Evolutionary conservation across 53 echinoderm and acorn worm species (phyloP).

Genomic region (Paelopatides confundens): DNA sequence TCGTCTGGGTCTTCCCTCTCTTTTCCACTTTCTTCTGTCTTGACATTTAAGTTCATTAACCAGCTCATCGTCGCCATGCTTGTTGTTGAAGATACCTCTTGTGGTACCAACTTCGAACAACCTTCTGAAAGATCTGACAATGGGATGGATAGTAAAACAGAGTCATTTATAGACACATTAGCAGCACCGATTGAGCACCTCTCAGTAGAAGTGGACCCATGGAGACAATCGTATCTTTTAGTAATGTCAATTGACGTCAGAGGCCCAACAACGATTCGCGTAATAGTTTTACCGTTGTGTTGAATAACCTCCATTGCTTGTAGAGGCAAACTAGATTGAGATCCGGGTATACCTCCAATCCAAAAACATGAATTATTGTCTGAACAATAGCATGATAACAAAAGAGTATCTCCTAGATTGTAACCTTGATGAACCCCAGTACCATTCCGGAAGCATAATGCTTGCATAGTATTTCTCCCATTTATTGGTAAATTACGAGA

Average conservation of each 20-base stretch:
- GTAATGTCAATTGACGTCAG: neutral
- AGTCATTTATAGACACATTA: neutral
- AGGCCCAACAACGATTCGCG: neutral
- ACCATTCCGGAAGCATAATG: neutral
- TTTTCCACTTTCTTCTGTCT: neutral
- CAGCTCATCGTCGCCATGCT: neutral
- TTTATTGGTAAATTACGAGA: neutral
- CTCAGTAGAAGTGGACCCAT: neutral
- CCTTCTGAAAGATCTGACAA: neutral
- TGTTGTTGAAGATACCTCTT: neutral
- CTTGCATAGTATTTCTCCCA: neutral
- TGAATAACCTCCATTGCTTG: neutral
- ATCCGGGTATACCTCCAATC: neutral
- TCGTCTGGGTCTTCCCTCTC: neutral
- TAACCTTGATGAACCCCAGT: neutral
- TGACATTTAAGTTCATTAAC: neutral
- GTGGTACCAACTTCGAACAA: neutral
- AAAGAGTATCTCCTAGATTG: neutral
- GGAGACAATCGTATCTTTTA: neutral
- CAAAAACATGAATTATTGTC: neutral
- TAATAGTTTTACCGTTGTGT: neutral
- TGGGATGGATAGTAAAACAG: neutral
- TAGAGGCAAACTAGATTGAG: neutral
- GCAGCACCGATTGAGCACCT: constrained; percentile 9
- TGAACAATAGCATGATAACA: neutral